These are phyloP conservation scores for Drosophila kuntzei DNA, from an alignment of 2,888 invertebrate species.

Conservation along the genomic window DNA sequence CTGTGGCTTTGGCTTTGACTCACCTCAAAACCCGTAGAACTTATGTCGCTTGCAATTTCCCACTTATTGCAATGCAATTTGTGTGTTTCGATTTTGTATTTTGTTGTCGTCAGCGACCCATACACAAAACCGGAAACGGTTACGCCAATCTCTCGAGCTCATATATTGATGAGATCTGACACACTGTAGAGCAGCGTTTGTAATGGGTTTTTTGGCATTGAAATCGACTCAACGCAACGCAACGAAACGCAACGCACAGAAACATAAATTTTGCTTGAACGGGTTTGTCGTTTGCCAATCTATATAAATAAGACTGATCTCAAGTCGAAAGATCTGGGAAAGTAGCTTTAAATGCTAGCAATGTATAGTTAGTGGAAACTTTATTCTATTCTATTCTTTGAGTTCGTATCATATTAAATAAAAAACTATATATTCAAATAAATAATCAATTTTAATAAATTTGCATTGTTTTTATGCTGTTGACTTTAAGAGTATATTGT, in stretches of 20 bases:
- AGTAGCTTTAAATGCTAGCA: neutral
- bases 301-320: slow-evolving; percentile 31
- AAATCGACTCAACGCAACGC: slow-evolving; percentile 45
- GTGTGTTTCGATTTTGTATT: slow-evolving; percentile 16
- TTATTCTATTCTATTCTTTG: neutral
- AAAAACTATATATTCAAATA: too few species aligned
- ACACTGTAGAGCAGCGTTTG: slow-evolving; percentile 56
- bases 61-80: slow-evolving; percentile 41
- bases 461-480: too few species aligned
- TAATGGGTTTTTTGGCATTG: slow-evolving; percentile 78
- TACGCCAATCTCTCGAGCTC: slow-evolving; percentile 70
- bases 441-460: too few species aligned
- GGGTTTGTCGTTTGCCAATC: slow-evolving; percentile 33
- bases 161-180: slow-evolving; percentile 73
- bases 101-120: slow-evolving; percentile 45
- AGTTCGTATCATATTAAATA: too few species aligned
- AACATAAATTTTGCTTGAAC: slow-evolving; percentile 52
- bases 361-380: neutral
- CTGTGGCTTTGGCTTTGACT: slow-evolving; percentile 64
- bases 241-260: slow-evolving; percentile 22
- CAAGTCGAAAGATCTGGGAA: slow-evolving; percentile 7
- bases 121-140: slow-evolving; percentile 68
- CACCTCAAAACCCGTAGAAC: slow-evolving; percentile 50
- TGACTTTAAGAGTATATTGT: too few species aligned
- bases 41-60: slow-evolving; percentile 55